Evolutionary conservation across 1,140 invertebrate species (phyloP), one percentile per base, ranked within the genome.

Genomic region (Heliconius eleuchia): DNA sequence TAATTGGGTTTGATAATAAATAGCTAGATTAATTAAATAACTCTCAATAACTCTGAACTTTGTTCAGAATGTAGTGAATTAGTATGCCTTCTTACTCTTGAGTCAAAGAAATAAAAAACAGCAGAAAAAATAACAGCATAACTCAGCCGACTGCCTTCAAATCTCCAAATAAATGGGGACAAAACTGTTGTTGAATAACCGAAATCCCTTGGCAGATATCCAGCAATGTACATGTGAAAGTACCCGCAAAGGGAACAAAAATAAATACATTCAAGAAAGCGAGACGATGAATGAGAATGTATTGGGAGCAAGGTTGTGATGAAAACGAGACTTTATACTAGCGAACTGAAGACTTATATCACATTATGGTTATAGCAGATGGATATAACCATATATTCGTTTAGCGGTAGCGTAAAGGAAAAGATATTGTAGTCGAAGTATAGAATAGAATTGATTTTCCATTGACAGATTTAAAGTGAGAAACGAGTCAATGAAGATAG

Each of bases 251-350:
- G 86, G 84, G 82, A 78, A 88, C 87, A 84, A 85, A 88, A 92
- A 92, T 90, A 91, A 89, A 90, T 89, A 88, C 90, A 92, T 90
- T 92, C 86, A 91, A 89, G 85, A 87, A 88, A 88, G 81, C 83
- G 84, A 77, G 79, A 86, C 76, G 73, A 73, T 76, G 66, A 85
- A 87, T 81, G 84, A 84, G 85, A 88, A 83, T 86, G 79, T 74
- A 80, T 73, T 46, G 34, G 72, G 39, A 57, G 30, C 55, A 30
- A 74, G 19, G 60, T 37, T 11, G 80, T 30, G 72, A 55, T 34
- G 1, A 30, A 79, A 79, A 84, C 66, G 66, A 71, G 55, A 57
- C 81, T 70, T 76, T 76, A 84, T 46, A 23, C 2, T n/a, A 19
- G 50, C 37, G 72, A 19, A 71, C 46, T 75, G 79, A 50, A 75